Evolutionary conservation across 2,113 vertebrate genomes (phyloP).

Genomic region (Butorides virescens): DNA sequence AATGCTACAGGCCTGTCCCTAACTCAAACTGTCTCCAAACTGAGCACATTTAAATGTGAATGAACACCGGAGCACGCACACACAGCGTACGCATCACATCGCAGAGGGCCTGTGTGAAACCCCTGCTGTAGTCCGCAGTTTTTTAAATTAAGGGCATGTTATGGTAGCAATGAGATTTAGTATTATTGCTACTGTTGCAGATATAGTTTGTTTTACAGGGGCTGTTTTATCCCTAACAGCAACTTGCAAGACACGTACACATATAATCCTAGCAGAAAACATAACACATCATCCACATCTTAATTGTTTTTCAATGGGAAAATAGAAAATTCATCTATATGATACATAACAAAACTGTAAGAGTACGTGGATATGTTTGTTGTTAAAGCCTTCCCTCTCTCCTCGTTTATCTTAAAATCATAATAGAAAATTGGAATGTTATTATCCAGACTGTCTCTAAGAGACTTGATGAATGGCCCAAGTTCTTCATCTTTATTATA

Average conservation of each 20-base stretch:
- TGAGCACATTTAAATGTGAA: neutral
- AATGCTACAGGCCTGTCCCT: neutral
- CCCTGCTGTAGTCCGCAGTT: accelerated
- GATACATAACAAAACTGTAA: neutral
- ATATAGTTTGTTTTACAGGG: neutral
- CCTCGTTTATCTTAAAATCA: neutral
- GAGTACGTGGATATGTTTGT: accelerated
- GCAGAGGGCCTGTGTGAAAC: neutral
- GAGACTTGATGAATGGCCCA: neutral
- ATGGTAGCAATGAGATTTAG: neutral
- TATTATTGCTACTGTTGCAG: neutral
- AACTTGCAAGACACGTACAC: neutral
- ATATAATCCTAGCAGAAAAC: neutral
- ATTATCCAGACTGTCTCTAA: neutral
- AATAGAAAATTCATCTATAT: neutral
- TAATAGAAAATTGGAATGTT: neutral
- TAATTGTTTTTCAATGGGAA: neutral
- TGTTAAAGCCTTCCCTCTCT: neutral
- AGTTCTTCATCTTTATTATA: neutral
- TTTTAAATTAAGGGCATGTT: neutral
- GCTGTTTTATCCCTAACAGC: neutral
- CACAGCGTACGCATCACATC: neutral
- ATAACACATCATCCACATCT: neutral
- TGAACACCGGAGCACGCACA: neutral
- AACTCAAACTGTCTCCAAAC: neutral